A percentile compares a stretch with the other conserved stretches of the same genome.
These are phyloP conservation scores for Papilio gigon DNA, from an alignment of 2,888 invertebrate species.

Conservation along the genomic window DNA sequence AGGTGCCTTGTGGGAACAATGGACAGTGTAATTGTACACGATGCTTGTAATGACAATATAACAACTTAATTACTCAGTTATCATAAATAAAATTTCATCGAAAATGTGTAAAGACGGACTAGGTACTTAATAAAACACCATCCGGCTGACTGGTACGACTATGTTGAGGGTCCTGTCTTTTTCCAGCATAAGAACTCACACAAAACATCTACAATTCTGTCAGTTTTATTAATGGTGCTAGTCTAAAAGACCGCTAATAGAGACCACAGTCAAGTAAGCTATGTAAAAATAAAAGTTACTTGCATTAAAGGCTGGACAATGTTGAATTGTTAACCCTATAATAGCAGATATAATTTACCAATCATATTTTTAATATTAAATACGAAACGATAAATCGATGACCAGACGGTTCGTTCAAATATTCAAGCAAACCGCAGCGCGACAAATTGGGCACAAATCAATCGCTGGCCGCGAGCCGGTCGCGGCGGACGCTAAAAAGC, in stretches of 20 bases:
- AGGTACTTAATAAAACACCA: too few species aligned
- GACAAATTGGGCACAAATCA: slow-evolving; percentile 75
- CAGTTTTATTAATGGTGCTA: too few species aligned
- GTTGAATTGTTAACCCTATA: background rate
- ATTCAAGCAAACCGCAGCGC: slow-evolving; percentile 64
- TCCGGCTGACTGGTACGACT: too few species aligned
- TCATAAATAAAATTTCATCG: background rate
- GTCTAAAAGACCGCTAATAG: background rate
- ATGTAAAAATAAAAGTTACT: background rate
- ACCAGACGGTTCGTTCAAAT: slow-evolving; percentile 61
- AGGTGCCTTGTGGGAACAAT: slow-evolving; percentile 68
- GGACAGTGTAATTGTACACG: slow-evolving; percentile 56
- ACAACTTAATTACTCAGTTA: slow-evolving; percentile 29
- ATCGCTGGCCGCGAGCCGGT: slow-evolving; percentile 54
- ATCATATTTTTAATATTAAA: slow-evolving; percentile 51
- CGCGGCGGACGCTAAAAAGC: slow-evolving; percentile 66
- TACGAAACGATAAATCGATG: too few species aligned
- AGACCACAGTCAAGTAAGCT: background rate
- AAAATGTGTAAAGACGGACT: background rate
- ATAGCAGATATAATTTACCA: slow-evolving; percentile 15
- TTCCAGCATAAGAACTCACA: background rate
- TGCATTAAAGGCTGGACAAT: background rate
- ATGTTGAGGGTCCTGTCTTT: too few species aligned
- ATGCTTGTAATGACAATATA: slow-evolving; percentile 32
- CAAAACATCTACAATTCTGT: too few species aligned